Evolutionary conservation across 2,797 vertebrate species (phyloP), one percentile per base, ranked within the genome.

Genomic region (Choloepus didactylus): DNA sequence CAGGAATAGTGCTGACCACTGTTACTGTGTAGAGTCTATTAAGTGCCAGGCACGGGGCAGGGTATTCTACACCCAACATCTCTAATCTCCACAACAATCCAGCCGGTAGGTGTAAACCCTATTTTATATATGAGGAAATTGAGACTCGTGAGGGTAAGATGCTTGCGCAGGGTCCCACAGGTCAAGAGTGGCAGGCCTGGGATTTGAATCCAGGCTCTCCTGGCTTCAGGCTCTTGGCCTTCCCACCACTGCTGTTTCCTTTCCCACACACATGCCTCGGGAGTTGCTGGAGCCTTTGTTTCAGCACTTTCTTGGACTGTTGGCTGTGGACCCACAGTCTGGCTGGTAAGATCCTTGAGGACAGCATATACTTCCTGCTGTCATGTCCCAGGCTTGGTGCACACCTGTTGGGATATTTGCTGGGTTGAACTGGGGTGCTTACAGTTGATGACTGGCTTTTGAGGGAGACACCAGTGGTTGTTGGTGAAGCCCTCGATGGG

Each of bases 41-140:
- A 46, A 87, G 59, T 73, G 77, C 38, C 35, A 89, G 87, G 51
- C 49, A 87, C 27, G 25, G 56, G 44, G 19, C 60, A 87, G 31
- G 46, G 12, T 56, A 9, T 70, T 56, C 38, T 94, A 6, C 0
- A 91, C 21, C 51, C 46, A 67, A 3, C 29, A 46, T 88, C 44
- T 91, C 49, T 83, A 67, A 31, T 92, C 66, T 91, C 49, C 19
- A 54, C 41, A 87, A 7, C 46, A 87, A 3, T 62, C 23, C 54
- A 54, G 19, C 35, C 69, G 49, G 2, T 70, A 73, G 86, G 18
- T 44, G 3, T 69, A 54, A 89, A 44, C 6, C 12, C 38, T 38
- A 49, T 72, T 72, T 94, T 94, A 89, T 31, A 93, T 73, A 31
- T 86, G 41, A 92, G 51, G 75, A 94, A 81, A 94, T 11, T 83